Evolutionary conservation across 1,140 invertebrate genomes (phyloP).

Genomic region (Drosophila ficusphila): DNA sequence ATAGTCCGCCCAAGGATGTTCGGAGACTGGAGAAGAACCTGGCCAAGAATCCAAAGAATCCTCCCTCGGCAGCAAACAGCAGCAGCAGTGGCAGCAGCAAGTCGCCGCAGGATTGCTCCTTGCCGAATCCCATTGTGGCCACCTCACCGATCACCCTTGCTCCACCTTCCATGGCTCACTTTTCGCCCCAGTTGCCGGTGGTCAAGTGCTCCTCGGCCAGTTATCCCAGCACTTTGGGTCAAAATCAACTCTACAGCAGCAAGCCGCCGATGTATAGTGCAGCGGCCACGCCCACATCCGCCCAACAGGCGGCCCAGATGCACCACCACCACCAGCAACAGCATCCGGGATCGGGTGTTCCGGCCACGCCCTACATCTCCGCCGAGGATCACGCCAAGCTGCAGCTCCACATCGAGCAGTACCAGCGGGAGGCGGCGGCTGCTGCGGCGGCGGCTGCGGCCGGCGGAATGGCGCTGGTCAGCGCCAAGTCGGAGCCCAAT

Average conservation of each 20-base stretch:
- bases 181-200: conserved; percentile 63
- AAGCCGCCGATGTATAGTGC: conserved; percentile 60
- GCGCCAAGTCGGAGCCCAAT: conserved; percentile 72
- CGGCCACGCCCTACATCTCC: conserved; percentile 58
- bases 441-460: conserved; percentile 47
- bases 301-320: conserved; percentile 59
- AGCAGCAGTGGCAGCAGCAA: conserved; percentile 44
- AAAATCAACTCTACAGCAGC: conserved; percentile 45
- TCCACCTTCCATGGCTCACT: conserved; percentile 56
- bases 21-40: conserved; percentile 76
- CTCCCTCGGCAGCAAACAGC: conserved; percentile 12
- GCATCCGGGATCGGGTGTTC: background rate
- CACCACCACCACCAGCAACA: conserved; percentile 16
- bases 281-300: conserved; percentile 56
- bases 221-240: conserved; percentile 30
- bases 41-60: conserved; percentile 62
- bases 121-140: conserved; percentile 35
- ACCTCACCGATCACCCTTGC: conserved; percentile 60
- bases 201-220: conserved; percentile 63
- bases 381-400: conserved; percentile 77
- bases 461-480: conserved; percentile 52
- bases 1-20: conserved; percentile 66
- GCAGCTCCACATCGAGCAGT: conserved; percentile 79
- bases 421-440: conserved; percentile 66
- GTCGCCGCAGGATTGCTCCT: conserved; percentile 51